These are phyloP conservation scores for Eulemur rufifrons DNA, from an alignment of 2,113 vertebrate species.

Conservation along the genomic window DNA sequence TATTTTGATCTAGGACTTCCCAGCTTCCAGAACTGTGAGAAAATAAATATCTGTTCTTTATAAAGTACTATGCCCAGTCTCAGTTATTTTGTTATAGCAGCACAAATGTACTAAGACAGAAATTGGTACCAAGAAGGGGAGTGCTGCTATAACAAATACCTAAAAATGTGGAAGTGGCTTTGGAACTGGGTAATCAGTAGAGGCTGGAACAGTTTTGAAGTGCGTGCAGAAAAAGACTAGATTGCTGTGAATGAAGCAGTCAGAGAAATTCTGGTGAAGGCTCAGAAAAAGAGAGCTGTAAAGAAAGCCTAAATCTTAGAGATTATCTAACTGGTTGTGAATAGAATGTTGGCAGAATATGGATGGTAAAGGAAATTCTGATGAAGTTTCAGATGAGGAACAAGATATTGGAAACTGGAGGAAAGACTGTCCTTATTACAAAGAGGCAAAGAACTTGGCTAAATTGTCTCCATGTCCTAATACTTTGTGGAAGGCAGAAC, in stretches of 20 bases:
- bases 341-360: background rate
- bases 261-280: background rate
- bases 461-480: background rate
- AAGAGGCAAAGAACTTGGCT: background rate
- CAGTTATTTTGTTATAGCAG: background rate
- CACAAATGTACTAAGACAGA: background rate
- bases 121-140: background rate
- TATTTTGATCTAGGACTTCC: background rate
- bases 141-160: background rate
- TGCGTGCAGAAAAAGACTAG: background rate
- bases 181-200: background rate
- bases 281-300: background rate
- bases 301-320: background rate
- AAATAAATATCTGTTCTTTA: background rate
- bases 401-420: background rate
- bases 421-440: background rate
- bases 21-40: background rate
- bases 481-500: background rate
- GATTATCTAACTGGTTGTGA: background rate
- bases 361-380: background rate
- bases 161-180: background rate
- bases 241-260: background rate
- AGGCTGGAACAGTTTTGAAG: background rate
- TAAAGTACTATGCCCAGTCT: background rate
- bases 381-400: background rate